These are phyloP conservation scores for Euproctis similis DNA, from an alignment of 2,888 invertebrate species.

Conservation along the genomic window DNA sequence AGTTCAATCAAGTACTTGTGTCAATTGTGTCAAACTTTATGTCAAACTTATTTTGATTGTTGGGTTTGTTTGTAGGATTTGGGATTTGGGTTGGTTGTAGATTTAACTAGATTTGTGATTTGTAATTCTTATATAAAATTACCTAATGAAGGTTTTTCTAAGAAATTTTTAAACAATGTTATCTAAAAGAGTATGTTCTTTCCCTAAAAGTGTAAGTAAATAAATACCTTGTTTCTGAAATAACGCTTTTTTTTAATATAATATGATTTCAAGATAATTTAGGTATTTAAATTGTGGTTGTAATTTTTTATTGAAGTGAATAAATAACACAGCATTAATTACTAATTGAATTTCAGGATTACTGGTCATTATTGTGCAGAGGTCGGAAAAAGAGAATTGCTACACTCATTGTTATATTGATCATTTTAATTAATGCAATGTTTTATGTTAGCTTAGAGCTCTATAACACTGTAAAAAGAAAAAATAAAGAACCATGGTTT, in stretches of 20 bases:
- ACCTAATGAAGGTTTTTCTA: too few species aligned
- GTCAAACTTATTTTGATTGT: too few species aligned
- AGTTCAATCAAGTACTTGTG: too few species aligned
- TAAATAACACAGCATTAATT: background rate
- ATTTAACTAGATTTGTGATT: too few species aligned
- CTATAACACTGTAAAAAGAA: constrained; percentile 46
- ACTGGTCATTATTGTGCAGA: constrained; percentile 52
- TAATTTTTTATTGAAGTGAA: background rate
- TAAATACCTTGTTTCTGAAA: background rate
- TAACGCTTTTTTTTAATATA: too few species aligned
- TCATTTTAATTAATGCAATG: constrained; percentile 58
- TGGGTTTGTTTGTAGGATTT: too few species aligned
- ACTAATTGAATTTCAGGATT: constrained; percentile 42
- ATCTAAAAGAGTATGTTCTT: background rate
- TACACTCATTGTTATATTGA: constrained; percentile 41
- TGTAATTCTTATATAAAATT: too few species aligned
- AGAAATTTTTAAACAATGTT: background rate
- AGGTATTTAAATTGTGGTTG: too few species aligned
- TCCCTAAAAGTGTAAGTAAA: background rate
- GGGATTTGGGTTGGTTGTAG: too few species aligned
- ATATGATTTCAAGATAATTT: too few species aligned
- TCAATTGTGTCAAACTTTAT: too few species aligned
- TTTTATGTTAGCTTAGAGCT: constrained; percentile 59
- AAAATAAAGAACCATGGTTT: constrained; percentile 48
- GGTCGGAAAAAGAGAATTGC: constrained; percentile 61